Conservation (phyloP, 2,888 invertebrate species). For the Aphidius colemani region DNA sequence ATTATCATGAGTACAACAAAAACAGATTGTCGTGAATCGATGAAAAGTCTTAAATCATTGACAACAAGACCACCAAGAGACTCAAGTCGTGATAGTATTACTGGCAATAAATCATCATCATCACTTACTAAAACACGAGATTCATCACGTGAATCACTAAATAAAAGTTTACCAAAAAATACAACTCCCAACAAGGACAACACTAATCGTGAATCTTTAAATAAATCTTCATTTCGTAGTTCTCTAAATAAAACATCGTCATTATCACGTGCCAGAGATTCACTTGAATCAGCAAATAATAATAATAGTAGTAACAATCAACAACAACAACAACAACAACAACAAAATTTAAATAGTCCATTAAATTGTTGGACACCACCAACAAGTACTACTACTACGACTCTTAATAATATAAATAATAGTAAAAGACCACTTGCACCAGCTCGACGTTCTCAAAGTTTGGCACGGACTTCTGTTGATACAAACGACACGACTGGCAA, state of each 20-base stretch:
- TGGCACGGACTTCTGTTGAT: slow-evolving; percentile 55
- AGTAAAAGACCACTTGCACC: slow-evolving; percentile 57
- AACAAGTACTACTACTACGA: no score
- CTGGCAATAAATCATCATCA: slow-evolving; percentile 36
- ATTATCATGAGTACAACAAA: slow-evolving; percentile 36
- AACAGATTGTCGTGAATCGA: slow-evolving; percentile 48
- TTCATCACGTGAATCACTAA: slow-evolving; percentile 54
- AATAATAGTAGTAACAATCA: slow-evolving; percentile 13
- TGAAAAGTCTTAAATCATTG: slow-evolving; percentile 52
- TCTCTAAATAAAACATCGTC: slow-evolving; percentile 51
- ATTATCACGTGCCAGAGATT: slow-evolving; percentile 54
- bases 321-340: no score
- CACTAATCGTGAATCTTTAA: slow-evolving; percentile 48
- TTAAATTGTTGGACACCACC: no score
- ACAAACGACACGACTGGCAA: slow-evolving; percentile 63
- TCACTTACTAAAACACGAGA: slow-evolving; percentile 48
- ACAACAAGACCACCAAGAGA: slow-evolving; percentile 49
- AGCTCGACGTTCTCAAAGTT: slow-evolving; percentile 55
- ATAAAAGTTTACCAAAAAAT: slow-evolving; percentile 46
- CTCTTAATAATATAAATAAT: slow-evolving; percentile 14
- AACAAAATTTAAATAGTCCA: no score
- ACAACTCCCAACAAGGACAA: slow-evolving; percentile 37
- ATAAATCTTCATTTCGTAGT: slow-evolving; percentile 51
- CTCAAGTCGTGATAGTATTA: slow-evolving; percentile 50
- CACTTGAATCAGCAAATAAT: slow-evolving; percentile 47